These are phyloP conservation scores for Candidula unifasciata DNA, from an alignment of 2,888 invertebrate genomes.

Conservation along the genomic window DNA sequence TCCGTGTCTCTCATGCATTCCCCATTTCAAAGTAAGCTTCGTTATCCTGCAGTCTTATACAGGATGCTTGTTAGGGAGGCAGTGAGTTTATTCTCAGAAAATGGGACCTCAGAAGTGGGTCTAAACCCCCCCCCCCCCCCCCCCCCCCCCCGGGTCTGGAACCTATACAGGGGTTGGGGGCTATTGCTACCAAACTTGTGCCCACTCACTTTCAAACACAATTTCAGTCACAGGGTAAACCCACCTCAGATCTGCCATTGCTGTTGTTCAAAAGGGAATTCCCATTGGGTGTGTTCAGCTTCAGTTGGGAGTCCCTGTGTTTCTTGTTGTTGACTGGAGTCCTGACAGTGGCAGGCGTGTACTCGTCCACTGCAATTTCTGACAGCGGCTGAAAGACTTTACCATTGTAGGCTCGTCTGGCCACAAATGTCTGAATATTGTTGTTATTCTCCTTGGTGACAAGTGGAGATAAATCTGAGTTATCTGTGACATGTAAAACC, in stretches of 20 bases:
- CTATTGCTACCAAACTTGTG: not conserved
- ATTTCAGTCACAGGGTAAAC: not conserved
- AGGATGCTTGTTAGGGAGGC: no score
- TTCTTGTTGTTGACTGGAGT: conserved; percentile 36
- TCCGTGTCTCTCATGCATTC: no score
- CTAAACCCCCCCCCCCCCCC: no score
- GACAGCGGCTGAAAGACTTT: conserved; percentile 20
- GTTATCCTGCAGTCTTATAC: no score
- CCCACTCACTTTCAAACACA: not conserved
- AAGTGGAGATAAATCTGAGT: not conserved
- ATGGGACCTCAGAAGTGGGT: no score
- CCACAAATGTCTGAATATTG: not conserved
- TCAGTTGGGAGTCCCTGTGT: not conserved
- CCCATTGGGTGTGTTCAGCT: conserved; percentile 26
- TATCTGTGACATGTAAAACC: conserved; percentile 41
- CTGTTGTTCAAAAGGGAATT: not conserved
- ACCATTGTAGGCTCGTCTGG: conserved; percentile 29
- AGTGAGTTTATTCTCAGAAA: no score
- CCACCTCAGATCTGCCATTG: not conserved
- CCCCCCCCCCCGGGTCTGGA: no score
- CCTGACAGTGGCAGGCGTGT: not conserved
- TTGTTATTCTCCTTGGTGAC: conserved; percentile 12
- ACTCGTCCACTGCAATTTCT: not conserved
- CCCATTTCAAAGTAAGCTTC: no score
- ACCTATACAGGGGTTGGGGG: no score